Evolutionary conservation across 2,113 vertebrate genomes (phyloP).

Genomic region (Zosterops hypoxanthus): DNA sequence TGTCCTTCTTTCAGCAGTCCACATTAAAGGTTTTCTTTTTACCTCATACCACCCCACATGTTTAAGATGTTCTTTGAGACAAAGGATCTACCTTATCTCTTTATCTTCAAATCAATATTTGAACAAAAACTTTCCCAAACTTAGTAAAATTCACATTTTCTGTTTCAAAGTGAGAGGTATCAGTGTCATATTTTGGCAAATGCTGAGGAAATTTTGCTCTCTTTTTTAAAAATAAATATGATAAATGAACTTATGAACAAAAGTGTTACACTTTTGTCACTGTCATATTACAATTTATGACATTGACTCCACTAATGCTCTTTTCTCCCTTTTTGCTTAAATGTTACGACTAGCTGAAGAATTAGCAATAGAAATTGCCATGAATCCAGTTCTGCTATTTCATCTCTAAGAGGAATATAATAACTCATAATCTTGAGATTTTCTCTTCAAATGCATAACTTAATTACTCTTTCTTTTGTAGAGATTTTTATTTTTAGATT

Average conservation of each 20-base stretch:
- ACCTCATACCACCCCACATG: neutral
- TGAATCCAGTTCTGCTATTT: neutral
- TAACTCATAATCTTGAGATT: slow-evolving; percentile 14
- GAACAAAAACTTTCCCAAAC: neutral
- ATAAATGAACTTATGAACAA: neutral
- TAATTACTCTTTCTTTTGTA: slow-evolving; percentile 3
- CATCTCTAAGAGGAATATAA: slow-evolving; percentile 10
- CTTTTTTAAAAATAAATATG: neutral
- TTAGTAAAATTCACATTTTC: neutral
- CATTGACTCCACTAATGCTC: neutral
- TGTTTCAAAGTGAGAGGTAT: neutral
- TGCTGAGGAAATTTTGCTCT: neutral
- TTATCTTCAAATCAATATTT: neutral
- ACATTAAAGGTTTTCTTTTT: neutral
- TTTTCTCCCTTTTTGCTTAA: neutral
- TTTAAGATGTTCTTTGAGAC: neutral
- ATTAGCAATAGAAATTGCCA: neutral
- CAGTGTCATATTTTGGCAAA: neutral
- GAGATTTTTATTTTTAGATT: slow-evolving; percentile 23
- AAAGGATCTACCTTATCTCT: neutral
- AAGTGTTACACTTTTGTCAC: neutral
- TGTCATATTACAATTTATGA: neutral
- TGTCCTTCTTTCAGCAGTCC: neutral
- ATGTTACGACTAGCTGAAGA: slow-evolving; percentile 32
- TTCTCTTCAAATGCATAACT: neutral